These are phyloP conservation scores for Machaerirhynchus nigripectus DNA, from an alignment of 2,113 vertebrate species.

Conservation along the genomic window DNA sequence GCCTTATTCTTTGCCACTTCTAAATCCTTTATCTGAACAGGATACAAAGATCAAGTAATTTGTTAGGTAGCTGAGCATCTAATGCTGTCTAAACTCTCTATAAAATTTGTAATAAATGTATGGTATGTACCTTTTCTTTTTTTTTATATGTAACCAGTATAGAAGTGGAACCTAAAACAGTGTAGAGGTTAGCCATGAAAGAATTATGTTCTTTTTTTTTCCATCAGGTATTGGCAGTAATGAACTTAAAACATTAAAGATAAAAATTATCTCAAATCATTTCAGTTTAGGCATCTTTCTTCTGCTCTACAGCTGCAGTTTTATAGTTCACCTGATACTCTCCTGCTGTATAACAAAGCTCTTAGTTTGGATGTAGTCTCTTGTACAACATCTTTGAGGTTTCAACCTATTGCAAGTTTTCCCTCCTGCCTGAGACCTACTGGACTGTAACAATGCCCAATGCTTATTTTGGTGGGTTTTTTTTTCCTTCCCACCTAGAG, in stretches of 20 bases:
- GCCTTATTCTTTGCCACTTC: not conserved
- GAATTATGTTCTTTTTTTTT: not conserved
- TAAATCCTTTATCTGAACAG: not conserved
- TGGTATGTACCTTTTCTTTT: not conserved
- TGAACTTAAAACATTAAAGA: not conserved
- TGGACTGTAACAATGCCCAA: not conserved
- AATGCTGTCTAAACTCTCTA: not conserved
- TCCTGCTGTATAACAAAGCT: not conserved
- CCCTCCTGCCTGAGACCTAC: not conserved
- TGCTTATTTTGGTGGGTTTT: not conserved
- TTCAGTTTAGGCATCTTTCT: not conserved
- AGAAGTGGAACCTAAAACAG: not conserved
- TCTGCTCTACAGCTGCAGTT: not conserved
- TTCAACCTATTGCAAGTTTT: conserved; percentile 13
- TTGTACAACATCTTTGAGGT: not conserved
- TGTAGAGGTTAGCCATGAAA: conserved; percentile 11
- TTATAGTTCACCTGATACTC: not conserved
- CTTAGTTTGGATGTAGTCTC: not conserved
- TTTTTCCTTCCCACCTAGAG: not conserved
- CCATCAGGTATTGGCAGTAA: not conserved
- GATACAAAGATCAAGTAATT: not conserved
- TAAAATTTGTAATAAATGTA: not conserved
- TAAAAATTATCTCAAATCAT: not conserved
- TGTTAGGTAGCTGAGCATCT: not conserved
- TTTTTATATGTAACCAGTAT: not conserved